A percentile compares a stretch with the other conserved stretches of the same genome.
Conservation (phyloP, 2,113 vertebrate genomes). For the Pelmatolapia mariae region DNA sequence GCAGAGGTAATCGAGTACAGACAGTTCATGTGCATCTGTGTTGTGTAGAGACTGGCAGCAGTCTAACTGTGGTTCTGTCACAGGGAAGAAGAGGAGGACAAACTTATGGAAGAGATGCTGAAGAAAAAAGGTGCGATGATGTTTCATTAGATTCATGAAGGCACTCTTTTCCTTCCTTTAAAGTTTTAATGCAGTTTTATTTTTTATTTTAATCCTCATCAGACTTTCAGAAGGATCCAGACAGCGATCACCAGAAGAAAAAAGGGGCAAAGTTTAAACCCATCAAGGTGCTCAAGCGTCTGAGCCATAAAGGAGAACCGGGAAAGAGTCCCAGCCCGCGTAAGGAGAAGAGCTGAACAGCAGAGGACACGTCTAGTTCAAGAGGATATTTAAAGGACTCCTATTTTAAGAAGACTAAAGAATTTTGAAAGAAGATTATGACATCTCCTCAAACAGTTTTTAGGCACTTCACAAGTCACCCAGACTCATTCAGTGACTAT, state of each 20-base stretch:
- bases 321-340: constrained; percentile 76
- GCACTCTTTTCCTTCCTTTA: neutral
- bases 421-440: neutral
- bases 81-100: constrained; percentile 98
- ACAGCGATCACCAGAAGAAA: constrained; percentile 79
- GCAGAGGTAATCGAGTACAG: constrained; percentile 79
- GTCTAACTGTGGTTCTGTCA: constrained; percentile 19
- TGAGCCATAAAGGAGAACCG: constrained; percentile 82
- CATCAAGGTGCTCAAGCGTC: constrained; percentile 89
- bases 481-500: neutral
- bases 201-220: neutral
- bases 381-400: neutral
- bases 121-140: constrained; percentile 84
- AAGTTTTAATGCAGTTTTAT: neutral
- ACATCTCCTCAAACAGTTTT: neutral
- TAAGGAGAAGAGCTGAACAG: constrained; percentile 81
- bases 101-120: constrained; percentile 92
- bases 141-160: neutral
- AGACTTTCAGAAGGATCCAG: constrained; percentile 88
- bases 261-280: constrained; percentile 91
- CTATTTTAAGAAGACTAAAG: neutral
- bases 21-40: neutral
- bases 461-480: neutral
- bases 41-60: neutral
- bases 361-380: neutral